A percentile compares a stretch with the other conserved stretches of the same genome.
These are phyloP conservation scores for Adelosebastes latens DNA, from an alignment of 2,797 vertebrate species.

Conservation along the genomic window DNA sequence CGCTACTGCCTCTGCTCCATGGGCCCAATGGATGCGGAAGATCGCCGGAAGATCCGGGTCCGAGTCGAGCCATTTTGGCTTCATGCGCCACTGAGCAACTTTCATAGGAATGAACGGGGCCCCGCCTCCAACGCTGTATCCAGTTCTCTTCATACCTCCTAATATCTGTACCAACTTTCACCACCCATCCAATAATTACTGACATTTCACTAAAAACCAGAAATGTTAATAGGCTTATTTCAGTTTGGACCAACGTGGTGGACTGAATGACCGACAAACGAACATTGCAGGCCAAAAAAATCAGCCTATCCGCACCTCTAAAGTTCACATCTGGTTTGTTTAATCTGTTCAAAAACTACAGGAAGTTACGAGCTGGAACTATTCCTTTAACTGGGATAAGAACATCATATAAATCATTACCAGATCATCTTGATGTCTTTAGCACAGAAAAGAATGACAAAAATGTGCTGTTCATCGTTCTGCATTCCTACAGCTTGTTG, in stretches of 20 bases:
- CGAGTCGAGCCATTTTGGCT: too few relatives aligned
- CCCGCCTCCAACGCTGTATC: too few relatives aligned
- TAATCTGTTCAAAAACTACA: background rate
- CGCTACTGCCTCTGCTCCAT: too few relatives aligned
- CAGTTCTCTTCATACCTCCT: too few relatives aligned
- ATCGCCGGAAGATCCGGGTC: too few relatives aligned
- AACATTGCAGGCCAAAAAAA: background rate
- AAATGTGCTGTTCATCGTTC: background rate
- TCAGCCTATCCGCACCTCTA: background rate
- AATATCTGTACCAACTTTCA: too few relatives aligned
- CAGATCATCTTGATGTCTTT: background rate
- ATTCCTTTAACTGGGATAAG: background rate
- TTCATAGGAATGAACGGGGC: too few relatives aligned
- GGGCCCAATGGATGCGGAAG: too few relatives aligned
- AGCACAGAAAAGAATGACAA: background rate
- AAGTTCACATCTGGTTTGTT: background rate
- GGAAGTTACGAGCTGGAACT: background rate
- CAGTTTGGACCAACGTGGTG: background rate
- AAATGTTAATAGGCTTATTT: too few relatives aligned
- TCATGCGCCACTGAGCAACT: too few relatives aligned
- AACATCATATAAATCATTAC: background rate
- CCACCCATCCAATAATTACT: too few relatives aligned
- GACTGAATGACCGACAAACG: background rate
- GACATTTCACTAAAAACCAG: too few relatives aligned
- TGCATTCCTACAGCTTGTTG: conserved; percentile 18